phyloP scores from a whole-genome alignment of 2,888 invertebrate species.

The Syrista parreyssii region DNA sequence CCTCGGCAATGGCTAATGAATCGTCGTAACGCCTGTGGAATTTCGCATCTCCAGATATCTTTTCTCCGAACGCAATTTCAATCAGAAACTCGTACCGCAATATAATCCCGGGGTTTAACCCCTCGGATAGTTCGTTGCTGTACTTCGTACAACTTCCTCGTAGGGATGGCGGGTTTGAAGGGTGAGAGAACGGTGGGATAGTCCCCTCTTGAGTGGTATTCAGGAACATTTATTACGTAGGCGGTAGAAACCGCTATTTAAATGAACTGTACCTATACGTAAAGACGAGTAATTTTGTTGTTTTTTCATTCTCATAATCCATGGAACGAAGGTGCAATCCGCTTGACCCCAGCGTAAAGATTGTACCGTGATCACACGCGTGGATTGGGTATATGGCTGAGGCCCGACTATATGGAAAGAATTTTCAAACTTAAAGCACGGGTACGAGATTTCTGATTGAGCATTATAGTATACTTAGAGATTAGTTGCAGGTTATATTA shows the following conservation, averaged over 20 bases:
- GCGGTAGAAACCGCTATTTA: background rate
- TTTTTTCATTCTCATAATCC: background rate
- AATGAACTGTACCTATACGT: background rate
- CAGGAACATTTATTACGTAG: background rate
- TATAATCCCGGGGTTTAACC: slow-evolving; percentile 43
- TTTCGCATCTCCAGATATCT: background rate
- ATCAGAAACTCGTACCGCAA: slow-evolving; percentile 18
- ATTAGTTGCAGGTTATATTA: background rate
- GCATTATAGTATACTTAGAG: background rate
- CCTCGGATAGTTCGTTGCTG: slow-evolving; percentile 39
- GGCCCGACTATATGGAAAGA: background rate
- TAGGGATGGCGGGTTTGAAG: background rate
- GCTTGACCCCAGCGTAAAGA: background rate
- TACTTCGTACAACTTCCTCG: slow-evolving; percentile 14
- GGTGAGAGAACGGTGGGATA: background rate
- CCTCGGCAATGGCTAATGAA: background rate
- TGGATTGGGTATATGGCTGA: background rate
- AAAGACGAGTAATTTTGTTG: background rate
- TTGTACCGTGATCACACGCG: background rate
- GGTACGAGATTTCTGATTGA: background rate
- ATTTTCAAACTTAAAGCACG: background rate
- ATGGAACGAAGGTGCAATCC: background rate
- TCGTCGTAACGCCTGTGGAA: background rate
- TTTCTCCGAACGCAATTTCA: slow-evolving; percentile 1
- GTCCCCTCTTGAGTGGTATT: background rate